These are phyloP conservation scores for Laticauda laticaudata DNA, from an alignment of 2,113 vertebrate species.

Conservation along the genomic window DNA sequence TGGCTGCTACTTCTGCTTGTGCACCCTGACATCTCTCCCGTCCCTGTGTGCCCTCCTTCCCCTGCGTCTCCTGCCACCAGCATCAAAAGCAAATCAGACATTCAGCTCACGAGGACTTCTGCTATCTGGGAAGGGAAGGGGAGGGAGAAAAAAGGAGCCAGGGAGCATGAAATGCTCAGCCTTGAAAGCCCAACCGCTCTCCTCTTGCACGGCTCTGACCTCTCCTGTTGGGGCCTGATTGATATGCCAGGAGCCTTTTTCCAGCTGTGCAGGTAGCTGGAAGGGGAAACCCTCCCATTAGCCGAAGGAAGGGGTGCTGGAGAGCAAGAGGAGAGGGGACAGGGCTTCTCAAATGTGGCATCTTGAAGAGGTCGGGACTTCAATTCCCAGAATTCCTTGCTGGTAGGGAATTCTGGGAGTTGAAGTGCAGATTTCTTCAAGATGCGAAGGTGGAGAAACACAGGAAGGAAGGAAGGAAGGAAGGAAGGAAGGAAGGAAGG, in stretches of 20 bases:
- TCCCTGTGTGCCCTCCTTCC: not conserved
- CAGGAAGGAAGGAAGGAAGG: too few species aligned
- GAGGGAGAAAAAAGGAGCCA: not conserved
- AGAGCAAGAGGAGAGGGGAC: too few species aligned
- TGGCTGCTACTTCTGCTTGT: not conserved
- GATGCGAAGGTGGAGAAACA: not conserved
- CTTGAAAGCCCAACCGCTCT: not conserved
- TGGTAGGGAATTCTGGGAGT: not conserved
- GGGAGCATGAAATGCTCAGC: conserved; percentile 3
- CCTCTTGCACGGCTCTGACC: conserved; percentile 1
- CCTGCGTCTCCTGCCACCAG: not conserved
- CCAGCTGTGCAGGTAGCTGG: not conserved
- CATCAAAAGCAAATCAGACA: not conserved
- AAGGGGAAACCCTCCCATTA: conserved; percentile 16
- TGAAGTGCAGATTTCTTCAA: not conserved
- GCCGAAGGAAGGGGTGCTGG: not conserved
- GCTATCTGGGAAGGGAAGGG: not conserved
- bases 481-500: too few species aligned
- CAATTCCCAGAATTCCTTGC: not conserved
- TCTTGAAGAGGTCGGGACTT: not conserved
- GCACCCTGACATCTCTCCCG: not conserved
- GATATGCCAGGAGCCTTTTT: not conserved
- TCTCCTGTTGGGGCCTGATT: not conserved
- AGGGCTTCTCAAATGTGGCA: not conserved
- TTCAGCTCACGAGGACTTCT: conserved; percentile 11